Base-by-base conservation (phyloP, 2,113 vertebrate genomes). In the Anolis carolinensis region DNA sequence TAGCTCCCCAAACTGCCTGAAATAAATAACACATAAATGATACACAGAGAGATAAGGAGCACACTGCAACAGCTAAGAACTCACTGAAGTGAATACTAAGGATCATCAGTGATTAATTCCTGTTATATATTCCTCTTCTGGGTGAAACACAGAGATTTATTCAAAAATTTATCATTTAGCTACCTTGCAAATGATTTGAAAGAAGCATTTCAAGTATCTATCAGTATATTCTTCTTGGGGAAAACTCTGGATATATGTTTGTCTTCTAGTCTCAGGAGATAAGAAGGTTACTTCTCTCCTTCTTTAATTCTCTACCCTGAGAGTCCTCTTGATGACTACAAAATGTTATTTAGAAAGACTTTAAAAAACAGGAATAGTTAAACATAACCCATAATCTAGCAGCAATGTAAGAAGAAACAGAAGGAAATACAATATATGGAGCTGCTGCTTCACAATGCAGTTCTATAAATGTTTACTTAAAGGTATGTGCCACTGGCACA, bases 21-120 rank as follows among this genome's bases (percentile, higher is more conserved):
- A 94, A 92, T 92, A 94, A 93, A 87, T 89, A 93, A 90, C 59
- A 90, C 10, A 90, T 88, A 93, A 93, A 93, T 93, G 89, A 93
- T 92, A 76, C 81, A 93, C 81, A 89, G 91, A 62, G 79, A 91
- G 86, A 83, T 84, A 85, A 86, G 79, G 90, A 86, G 84, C 68
- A 79, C 82, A 86, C 91, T 32, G 79, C 90, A 91, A 44, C 74
- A 91, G 74, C 68, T 91, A 73, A 90, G 89, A 91, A 93, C 86
- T 88, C 65, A 89, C 20, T 81, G 9, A 83, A 91, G 55, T 83
- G 80, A 88, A 92, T 87, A 89, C 55, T 86, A 90, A 86, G 68
- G 62, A 84, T 11, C 88, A 39, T 75, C 30, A 91, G 91, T 89
- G 85, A 93, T 73, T 92, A 91, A 90, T 93, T 93, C 84, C 71